Conservation (phyloP, 2,113 vertebrate species). For the Tupaia chinensis region DNA sequence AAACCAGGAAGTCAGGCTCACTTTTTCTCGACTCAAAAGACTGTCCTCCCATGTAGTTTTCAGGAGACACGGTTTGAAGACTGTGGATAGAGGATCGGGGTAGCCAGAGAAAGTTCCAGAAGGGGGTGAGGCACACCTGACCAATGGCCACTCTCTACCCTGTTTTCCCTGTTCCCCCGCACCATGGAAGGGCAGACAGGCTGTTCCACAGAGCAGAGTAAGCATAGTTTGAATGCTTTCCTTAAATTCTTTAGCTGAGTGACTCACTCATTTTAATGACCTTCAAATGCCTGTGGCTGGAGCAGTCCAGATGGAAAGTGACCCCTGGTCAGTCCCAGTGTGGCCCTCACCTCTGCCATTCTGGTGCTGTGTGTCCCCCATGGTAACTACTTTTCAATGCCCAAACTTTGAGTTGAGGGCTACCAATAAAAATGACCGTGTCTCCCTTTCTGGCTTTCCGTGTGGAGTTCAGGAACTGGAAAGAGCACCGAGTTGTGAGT, state of each 20-base stretch:
- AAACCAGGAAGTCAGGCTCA: neutral
- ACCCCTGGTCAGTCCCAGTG: neutral
- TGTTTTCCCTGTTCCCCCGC: neutral
- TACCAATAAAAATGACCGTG: neutral
- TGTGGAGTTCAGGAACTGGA: neutral
- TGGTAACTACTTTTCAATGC: neutral
- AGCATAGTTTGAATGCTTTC: conserved; percentile 68
- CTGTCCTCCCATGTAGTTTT: neutral
- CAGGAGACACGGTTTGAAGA: neutral
- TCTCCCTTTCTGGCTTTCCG: neutral
- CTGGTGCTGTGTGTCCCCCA: neutral
- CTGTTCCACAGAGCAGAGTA: conserved; percentile 12
- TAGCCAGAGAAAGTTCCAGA: conserved; percentile 36
- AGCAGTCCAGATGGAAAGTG: neutral
- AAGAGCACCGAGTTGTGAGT: neutral
- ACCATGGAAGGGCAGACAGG: conserved; percentile 2
- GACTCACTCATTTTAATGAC: conserved; percentile 59
- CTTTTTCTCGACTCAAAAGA: neutral
- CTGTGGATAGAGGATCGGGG: neutral
- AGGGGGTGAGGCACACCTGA: neutral
- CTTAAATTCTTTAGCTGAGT: conserved; percentile 64
- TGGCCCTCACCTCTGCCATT: neutral
- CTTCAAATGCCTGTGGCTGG: conserved; percentile 20
- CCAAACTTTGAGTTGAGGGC: neutral
- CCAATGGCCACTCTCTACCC: neutral